A percentile compares a stretch with the other conserved stretches of the same genome.
Conservation (phyloP, 1,140 invertebrate genomes). For the Caenorhabditis elegans region DNA sequence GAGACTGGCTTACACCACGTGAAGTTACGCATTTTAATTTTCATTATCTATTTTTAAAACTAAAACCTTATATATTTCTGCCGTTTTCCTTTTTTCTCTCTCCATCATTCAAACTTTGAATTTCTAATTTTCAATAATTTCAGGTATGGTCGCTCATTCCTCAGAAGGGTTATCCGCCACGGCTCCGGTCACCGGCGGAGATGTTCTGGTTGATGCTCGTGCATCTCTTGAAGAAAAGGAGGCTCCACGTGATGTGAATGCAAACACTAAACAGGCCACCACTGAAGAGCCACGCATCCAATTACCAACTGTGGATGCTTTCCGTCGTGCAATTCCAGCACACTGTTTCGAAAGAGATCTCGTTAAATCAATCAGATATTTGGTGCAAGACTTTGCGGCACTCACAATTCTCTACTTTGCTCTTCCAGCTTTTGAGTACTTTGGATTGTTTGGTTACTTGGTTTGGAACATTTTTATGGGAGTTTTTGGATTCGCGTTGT, state of each 20-base stretch:
- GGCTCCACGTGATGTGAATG: background rate
- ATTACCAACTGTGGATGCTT: conserved; percentile 50
- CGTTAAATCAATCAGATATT: conserved; percentile 64
- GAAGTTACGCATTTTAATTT: too few species aligned
- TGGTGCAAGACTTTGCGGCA: conserved; percentile 59
- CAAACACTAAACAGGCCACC: background rate
- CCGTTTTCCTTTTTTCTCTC: too few species aligned
- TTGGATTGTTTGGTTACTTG: conserved; percentile 45
- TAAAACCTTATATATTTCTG: too few species aligned
- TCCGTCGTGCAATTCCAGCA: conserved; percentile 58
- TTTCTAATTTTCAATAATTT: background rate
- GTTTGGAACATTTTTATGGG: conserved; percentile 67
- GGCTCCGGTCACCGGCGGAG: conserved; percentile 26
- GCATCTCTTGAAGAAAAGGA: background rate
- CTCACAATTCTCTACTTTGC: conserved; percentile 52
- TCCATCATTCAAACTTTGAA: too few species aligned
- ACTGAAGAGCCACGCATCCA: background rate
- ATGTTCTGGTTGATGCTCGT: conserved; percentile 18
- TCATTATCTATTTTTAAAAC: too few species aligned
- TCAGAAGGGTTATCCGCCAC: conserved; percentile 27
- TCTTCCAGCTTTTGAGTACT: conserved; percentile 53
- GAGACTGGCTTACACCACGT: too few species aligned
- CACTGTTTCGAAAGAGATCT: conserved; percentile 64
- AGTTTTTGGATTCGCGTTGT: conserved; percentile 67
- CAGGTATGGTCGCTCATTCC: conserved; percentile 22